Conservation (phyloP, 1,140 invertebrate species). For the Hirudo medicinalis region DNA sequence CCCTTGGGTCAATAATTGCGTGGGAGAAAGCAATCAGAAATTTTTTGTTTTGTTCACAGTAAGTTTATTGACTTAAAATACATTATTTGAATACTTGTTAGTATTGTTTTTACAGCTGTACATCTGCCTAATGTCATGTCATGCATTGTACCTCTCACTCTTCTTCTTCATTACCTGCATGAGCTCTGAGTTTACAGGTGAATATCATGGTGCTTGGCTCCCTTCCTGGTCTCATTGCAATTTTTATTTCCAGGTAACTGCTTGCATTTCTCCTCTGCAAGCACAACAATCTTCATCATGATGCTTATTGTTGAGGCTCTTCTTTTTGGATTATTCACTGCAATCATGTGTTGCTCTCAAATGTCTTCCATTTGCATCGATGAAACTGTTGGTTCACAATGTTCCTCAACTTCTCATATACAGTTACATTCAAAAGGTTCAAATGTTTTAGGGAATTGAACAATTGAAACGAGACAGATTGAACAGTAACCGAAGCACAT, state of each 20-base stretch:
- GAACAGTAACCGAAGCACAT: conserved; percentile 72
- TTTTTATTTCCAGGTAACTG: conserved; percentile 46
- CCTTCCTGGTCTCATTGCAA: conserved; percentile 4
- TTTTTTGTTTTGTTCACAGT: conserved; percentile 98
- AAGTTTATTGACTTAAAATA: conserved; percentile 37
- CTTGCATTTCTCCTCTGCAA: conserved; percentile 78
- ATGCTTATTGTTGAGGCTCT: conserved; percentile 92
- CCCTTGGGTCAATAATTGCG: conserved; percentile 95
- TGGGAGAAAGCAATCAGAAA: conserved; percentile 98
- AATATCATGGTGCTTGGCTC: conserved; percentile 25
- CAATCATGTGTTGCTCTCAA: conserved; percentile 92
- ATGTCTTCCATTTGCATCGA: conserved; percentile 97
- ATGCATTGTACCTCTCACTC: conserved; percentile 77
- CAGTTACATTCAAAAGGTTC: not conserved
- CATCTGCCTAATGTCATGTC: conserved; percentile 85
- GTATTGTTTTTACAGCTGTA: conserved; percentile 68
- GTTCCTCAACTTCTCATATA: conserved; percentile 4
- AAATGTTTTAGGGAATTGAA: conserved; percentile 66
- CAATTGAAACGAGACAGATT: conserved; percentile 85
- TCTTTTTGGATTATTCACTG: conserved; percentile 94
- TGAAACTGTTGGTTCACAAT: conserved; percentile 62
- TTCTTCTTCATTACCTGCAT: conserved; percentile 89
- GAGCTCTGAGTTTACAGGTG: conserved; percentile 73
- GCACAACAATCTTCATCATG: conserved; percentile 82
- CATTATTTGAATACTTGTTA: not conserved